A percentile compares a stretch with the other conserved stretches of the same genome.
Evolutionary conservation across 1,140 invertebrate species (phyloP).

Genomic region (Chrysopa pallens): DNA sequence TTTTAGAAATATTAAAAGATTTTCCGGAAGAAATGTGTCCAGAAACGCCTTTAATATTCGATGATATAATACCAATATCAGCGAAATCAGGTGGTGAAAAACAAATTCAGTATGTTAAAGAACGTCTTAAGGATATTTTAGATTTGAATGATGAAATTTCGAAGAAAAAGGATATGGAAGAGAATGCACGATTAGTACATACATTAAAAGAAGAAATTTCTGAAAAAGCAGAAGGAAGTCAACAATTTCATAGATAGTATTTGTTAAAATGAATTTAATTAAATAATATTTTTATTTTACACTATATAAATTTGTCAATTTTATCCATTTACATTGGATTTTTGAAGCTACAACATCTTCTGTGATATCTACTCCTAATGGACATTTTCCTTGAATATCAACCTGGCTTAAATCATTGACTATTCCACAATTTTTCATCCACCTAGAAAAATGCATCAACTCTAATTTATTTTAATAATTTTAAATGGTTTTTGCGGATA

Average conservation of each 20-base stretch:
- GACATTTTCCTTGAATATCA: constrained; percentile 23
- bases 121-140: constrained; percentile 32
- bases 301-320: constrained; percentile 16
- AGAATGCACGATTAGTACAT: constrained; percentile 15
- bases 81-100: constrained; percentile 24
- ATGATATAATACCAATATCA: constrained; percentile 45
- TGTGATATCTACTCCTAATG: constrained; percentile 35
- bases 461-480: no score
- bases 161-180: constrained; percentile 21
- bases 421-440: constrained; percentile 23
- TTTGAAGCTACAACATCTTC: constrained; percentile 28
- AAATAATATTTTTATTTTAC: background rate
- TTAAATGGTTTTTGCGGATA: no score
- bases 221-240: no score
- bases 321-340: constrained; percentile 41
- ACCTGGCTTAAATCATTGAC: constrained; percentile 28
- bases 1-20: constrained; percentile 23
- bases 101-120: constrained; percentile 21
- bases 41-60: constrained; percentile 45
- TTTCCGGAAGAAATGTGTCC: constrained; percentile 49
- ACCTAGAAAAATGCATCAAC: no score
- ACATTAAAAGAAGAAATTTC: constrained; percentile 6
- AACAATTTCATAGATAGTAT: no score
- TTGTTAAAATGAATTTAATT: background rate
- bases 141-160: constrained; percentile 30